These are phyloP conservation scores for Pseudochirops cupreus DNA, from an alignment of 2,797 vertebrate species.

Conservation along the genomic window DNA sequence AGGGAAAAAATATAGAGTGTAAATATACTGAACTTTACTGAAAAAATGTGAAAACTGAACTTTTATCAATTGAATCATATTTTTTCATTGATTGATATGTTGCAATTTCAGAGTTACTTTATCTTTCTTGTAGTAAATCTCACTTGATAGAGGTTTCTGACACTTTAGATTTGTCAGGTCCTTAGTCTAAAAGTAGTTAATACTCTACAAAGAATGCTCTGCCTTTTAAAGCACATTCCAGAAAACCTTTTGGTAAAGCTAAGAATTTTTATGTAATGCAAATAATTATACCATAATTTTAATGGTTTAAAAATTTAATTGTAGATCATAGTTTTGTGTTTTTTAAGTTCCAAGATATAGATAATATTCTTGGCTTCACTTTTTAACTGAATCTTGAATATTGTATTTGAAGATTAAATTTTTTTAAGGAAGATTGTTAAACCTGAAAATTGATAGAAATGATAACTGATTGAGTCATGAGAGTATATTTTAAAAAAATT, in stretches of 20 bases:
- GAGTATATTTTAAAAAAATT: conserved; percentile 68
- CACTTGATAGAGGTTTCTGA: conserved; percentile 38
- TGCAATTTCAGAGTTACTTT: conserved; percentile 2
- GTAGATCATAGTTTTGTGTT: conserved; percentile 29
- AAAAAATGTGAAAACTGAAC: background rate
- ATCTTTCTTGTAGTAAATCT: background rate
- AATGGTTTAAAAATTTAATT: conserved; percentile 8
- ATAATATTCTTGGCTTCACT: background rate
- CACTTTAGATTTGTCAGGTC: background rate
- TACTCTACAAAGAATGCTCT: conserved; percentile 35
- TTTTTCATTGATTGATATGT: conserved; percentile 40
- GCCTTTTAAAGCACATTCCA: conserved; percentile 10
- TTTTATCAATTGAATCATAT: background rate
- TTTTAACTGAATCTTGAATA: background rate
- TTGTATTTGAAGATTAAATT: conserved; percentile 45
- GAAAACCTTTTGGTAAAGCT: conserved; percentile 40
- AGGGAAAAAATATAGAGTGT: background rate
- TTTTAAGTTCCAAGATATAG: conserved; percentile 43
- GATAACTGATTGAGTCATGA: conserved; percentile 56
- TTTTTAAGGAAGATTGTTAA: conserved; percentile 50
- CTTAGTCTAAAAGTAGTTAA: background rate
- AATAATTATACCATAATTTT: conserved; percentile 46
- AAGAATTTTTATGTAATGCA: conserved; percentile 26
- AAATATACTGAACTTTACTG: background rate
- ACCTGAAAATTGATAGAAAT: conserved; percentile 59